Base-by-base conservation (phyloP, 2,113 vertebrate species). In the Aegotheles bennettii region DNA sequence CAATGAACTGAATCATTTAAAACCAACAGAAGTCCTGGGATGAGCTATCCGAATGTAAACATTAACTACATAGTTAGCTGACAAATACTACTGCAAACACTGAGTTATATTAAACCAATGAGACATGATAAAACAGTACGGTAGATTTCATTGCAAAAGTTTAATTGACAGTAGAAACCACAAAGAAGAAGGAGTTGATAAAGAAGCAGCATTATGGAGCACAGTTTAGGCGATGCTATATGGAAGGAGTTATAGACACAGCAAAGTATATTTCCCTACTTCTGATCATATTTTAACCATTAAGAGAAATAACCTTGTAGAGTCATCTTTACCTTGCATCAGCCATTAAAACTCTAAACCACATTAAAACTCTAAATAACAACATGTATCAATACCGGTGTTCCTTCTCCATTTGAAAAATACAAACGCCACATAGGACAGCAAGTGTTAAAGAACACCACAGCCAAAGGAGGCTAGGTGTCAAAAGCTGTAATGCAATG, bases 1-100 rank as follows among this genome's bases (percentile, higher is more conserved):
- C 68, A 90, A 9, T 17, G 36, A 77, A 33, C 40, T 70, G 59
- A 35, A 35, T 57, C 29, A 94, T 54, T 94, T 80, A 90, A 93
- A 93, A 33, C 50, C 48, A 86, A 35, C 15, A 61, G 26, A 82
- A 90, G 48, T 12, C 67, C 93, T 77, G 68, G 71, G 71, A 89
- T 63, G n/a, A 78, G 38, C 24, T 79, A 71, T 38, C 35, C 1
- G 7, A 88, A 29, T 47, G 84, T 36, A 87, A 91, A 73, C 26
- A 69, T 43, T 50, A 75, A 67, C 59, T 93, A 45, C 16, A 50
- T 6, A 83, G 54, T 61, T 81, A 84, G 33, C 25, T 77, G 71
- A 84, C 42, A 40, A 90, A 88, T 33, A 77, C 9, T 71, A 61
- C 3, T 64, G 38, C 38, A 83, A 90, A 77, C 33, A 65, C 2